Percentiles rank a stretch among this genome's conserved stretches.
phyloP scores from a whole-genome alignment of 2,797 vertebrate species.

The Sebastes baramenuke region DNA sequence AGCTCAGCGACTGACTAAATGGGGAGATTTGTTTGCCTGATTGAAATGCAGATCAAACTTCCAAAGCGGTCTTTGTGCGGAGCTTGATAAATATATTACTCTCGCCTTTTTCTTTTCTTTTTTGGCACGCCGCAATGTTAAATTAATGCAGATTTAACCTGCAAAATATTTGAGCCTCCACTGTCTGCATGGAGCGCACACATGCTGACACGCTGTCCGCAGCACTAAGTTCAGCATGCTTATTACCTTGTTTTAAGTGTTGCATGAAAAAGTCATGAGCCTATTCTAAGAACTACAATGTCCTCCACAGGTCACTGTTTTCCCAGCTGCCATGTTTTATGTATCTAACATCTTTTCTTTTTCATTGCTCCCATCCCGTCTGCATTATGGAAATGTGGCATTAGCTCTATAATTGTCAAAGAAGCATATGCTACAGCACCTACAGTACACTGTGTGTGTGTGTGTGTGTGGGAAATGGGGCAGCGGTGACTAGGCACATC shows the following conservation, averaged over 20 bases:
- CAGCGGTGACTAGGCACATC: slow-evolving; percentile 49
- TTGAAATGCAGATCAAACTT: slow-evolving; percentile 44
- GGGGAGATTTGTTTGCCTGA: slow-evolving; percentile 43
- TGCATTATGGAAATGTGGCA: slow-evolving; percentile 22
- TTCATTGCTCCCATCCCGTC: neutral
- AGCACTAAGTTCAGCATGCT: neutral
- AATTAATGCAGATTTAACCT: slow-evolving; percentile 14
- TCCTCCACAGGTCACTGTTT: slow-evolving; percentile 41
- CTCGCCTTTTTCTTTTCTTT: neutral
- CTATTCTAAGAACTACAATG: slow-evolving; percentile 7
- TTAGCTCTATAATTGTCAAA: slow-evolving; percentile 13
- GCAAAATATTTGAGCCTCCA: neutral
- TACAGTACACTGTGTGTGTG: neutral
- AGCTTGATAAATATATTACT: neutral
- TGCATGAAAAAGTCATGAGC: slow-evolving; percentile 53
- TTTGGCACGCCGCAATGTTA: neutral
- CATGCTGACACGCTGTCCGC: neutral
- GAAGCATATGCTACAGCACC: slow-evolving; percentile 7
- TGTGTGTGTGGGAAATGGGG: slow-evolving; percentile 17
- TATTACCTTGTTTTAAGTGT: slow-evolving; percentile 31
- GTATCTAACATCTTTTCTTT: slow-evolving; percentile 19
- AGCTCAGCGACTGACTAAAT: slow-evolving; percentile 19
- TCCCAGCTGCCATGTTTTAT: slow-evolving; percentile 47
- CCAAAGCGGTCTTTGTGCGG: neutral
- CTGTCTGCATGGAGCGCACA: neutral